Evolutionary conservation across 2,797 vertebrate species (phyloP), one percentile per base, ranked within the genome.

Genomic region (Channallabes apus): DNA sequence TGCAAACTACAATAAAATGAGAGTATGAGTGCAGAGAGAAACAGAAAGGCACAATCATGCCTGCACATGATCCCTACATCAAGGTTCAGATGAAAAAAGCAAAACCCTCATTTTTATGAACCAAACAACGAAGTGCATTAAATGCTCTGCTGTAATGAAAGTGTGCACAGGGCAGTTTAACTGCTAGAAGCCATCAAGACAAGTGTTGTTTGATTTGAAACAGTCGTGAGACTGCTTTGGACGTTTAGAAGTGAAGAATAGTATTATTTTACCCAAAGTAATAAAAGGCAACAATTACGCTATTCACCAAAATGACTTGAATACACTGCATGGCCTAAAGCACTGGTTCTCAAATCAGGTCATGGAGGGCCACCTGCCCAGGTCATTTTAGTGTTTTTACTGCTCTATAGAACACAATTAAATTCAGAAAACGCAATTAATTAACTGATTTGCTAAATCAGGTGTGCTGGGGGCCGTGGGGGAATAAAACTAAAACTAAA

Each of bases 1-100:
- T 90, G 89, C 90, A 88, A 85, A 86, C 85, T 71, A 38, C 90
- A 91, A 91, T 89, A 83, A 91, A 89, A 83, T 71, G 75, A 89
- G 64, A 24, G 22, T 18, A 51, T 29, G 7, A 61, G 27, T 35
- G 12, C 27, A 54, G 35, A 75, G 35, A 75, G n/a, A 59, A 67
- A 27, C 12, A 18, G 54, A n/a, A 69, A 67, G 20, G n/a, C 46
- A 35, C 12, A 9, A 22, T 78, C 20, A 78, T 6, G 5, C 12
- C 29, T 32, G 38, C 14, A 73, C 54, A 80, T 71, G 24, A n/a
- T 4, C n/a, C 7, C n/a, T 80, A 73, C 41, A 64, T 38, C 46
- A 58, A 56, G 32, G 17, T 82, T 82, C 61, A 82, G 61, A 61
- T 41, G 35, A 80, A 51, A 59, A 2, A 24, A 41, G n/a, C 38